Percentiles rank a stretch among this genome's conserved stretches.
Conservation (phyloP, 2,113 vertebrate genomes). For the Xenopus borealis region DNA sequence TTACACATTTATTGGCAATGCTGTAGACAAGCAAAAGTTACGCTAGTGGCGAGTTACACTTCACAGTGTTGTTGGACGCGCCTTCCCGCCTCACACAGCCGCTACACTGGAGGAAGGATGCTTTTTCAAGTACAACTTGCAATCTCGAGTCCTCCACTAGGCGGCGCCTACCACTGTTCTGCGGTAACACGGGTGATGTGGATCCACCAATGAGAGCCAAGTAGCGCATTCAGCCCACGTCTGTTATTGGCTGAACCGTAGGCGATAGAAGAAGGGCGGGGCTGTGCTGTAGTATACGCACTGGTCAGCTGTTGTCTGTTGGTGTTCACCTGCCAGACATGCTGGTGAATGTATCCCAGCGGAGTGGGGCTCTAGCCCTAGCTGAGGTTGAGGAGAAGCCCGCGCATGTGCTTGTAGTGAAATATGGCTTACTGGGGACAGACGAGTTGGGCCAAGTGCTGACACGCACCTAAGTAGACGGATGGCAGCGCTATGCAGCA, state of each 20-base stretch:
- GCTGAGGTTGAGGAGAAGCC: slow-evolving; percentile 85
- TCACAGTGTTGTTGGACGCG: too few species aligned
- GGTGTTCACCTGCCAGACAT: slow-evolving; percentile 53
- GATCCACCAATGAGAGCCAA: slow-evolving; percentile 5
- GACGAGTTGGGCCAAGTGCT: slow-evolving; percentile 86
- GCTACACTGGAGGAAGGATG: too few species aligned
- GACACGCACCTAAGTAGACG: slow-evolving; percentile 86
- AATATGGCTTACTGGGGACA: slow-evolving; percentile 73
- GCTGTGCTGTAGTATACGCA: too few species aligned
- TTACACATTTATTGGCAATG: too few species aligned
- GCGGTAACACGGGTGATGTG: slow-evolving; percentile 29
- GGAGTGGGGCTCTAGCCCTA: slow-evolving; percentile 77
- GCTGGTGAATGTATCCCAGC: slow-evolving; percentile 77
- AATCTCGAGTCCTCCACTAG: too few species aligned
- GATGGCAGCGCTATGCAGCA: background rate
- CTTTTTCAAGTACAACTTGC: too few species aligned
- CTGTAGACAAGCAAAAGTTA: too few species aligned
- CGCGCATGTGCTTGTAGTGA: slow-evolving; percentile 64
- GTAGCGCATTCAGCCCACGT: background rate
- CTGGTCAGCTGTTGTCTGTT: too few species aligned
- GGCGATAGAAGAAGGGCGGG: too few species aligned
- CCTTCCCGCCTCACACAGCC: too few species aligned
- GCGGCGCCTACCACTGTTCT: too few species aligned
- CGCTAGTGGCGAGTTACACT: too few species aligned
- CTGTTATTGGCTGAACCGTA: slow-evolving; percentile 8